A percentile compares a stretch with the other conserved stretches of the same genome.
phyloP scores from a whole-genome alignment of 1,140 invertebrate genomes.

The Araneus ventricosus region DNA sequence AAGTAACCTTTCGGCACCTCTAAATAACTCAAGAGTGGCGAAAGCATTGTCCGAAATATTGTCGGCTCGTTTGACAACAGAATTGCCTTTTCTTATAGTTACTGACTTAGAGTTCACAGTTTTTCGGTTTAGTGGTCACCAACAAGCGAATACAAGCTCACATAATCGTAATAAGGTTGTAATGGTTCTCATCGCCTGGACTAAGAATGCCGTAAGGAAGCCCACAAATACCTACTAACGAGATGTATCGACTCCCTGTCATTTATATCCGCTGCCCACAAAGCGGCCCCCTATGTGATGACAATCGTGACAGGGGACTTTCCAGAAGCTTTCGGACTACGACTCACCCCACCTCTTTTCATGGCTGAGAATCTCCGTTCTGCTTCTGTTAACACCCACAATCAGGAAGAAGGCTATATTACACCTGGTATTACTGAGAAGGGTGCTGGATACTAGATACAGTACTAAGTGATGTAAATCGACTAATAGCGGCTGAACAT shows the following conservation, averaged over 20 bases:
- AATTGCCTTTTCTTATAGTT: background rate
- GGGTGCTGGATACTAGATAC: background rate
- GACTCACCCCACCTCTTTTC: conserved; percentile 17
- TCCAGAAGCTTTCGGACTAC: background rate
- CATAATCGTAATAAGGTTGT: conserved; percentile 62
- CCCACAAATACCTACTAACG: conserved; percentile 55
- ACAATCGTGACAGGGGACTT: conserved; percentile 34
- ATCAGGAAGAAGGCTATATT: conserved; percentile 7
- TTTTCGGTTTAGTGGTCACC: conserved; percentile 56
- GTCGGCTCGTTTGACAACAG: conserved; percentile 54
- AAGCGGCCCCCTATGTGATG: conserved; percentile 24
- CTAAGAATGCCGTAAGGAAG: background rate
- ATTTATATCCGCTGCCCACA: conserved; percentile 29
- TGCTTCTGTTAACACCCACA: conserved; percentile 37
- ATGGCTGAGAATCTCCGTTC: conserved; percentile 7
- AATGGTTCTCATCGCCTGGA: conserved; percentile 12
- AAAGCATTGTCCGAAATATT: background rate
- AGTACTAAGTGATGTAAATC: background rate
- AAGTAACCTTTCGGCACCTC: conserved; percentile 30
- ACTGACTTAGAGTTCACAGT: conserved; percentile 49
- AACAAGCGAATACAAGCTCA: conserved; percentile 61
- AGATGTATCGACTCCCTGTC: conserved; percentile 14
- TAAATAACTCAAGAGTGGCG: conserved; percentile 10
- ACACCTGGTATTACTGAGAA: background rate
- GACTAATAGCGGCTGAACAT: conserved; percentile 29